Percentiles rank a stretch among this genome's conserved stretches.
Conservation (phyloP, 2,113 vertebrate genomes). For the Prochilodus magdalenae region DNA sequence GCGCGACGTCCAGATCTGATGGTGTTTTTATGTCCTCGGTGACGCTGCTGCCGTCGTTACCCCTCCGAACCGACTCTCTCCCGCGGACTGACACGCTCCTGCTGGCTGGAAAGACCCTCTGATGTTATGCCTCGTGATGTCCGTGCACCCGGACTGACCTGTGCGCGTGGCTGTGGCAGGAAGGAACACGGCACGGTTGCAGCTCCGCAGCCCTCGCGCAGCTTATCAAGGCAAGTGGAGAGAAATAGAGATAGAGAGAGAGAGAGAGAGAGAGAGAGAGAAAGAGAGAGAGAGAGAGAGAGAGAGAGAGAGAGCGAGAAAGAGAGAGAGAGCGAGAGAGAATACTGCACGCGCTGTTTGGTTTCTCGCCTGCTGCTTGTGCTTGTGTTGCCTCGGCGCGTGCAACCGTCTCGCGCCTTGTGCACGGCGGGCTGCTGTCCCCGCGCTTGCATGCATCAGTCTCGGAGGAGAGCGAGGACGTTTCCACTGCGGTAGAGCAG, state of each 20-base stretch:
- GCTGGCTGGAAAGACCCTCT: background rate
- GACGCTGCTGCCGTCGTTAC: background rate
- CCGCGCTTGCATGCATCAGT: background rate
- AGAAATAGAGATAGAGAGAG: too few species aligned
- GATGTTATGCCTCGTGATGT: background rate
- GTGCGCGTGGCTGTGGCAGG: background rate
- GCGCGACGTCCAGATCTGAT: background rate
- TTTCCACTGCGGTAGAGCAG: background rate
- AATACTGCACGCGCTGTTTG: too few species aligned
- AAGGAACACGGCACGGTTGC: background rate
- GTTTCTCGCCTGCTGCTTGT: background rate
- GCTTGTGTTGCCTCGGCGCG: background rate
- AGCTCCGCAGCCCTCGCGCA: background rate
- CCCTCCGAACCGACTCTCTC: background rate
- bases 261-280: too few species aligned
- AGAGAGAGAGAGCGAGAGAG: too few species aligned
- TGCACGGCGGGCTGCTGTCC: background rate
- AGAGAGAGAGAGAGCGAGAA: too few species aligned
- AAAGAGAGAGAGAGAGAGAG: too few species aligned
- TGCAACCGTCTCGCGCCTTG: background rate
- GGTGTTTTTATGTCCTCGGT: background rate
- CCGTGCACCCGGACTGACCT: background rate
- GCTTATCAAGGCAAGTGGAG: background rate
- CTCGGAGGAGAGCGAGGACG: background rate
- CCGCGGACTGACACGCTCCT: background rate